Conservation (phyloP, 30 jellyfish, hydroid and myxozoan species). For the Clytia hemisphaerica region DNA sequence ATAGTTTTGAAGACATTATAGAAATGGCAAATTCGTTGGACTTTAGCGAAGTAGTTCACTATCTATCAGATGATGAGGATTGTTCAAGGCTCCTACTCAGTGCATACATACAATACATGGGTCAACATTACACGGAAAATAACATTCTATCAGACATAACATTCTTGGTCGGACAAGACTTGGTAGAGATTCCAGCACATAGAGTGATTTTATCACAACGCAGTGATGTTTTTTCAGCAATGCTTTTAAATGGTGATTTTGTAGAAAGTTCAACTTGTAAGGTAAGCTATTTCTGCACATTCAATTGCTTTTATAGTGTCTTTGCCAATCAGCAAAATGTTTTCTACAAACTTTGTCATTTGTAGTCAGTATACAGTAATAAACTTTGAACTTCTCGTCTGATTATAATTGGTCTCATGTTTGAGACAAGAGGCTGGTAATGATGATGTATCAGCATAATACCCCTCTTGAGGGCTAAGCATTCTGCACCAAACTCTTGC, state of each 20-base stretch:
- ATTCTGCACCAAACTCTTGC: too few relatives aligned
- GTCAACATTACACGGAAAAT: conserved; percentile 27
- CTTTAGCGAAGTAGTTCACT: conserved; percentile 28
- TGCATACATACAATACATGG: conserved; percentile 27
- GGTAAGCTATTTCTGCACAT: conserved; percentile 35
- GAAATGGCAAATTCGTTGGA: conserved; percentile 41
- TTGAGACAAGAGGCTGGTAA: too few relatives aligned
- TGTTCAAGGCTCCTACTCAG: conserved; percentile 22
- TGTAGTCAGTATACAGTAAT: too few relatives aligned
- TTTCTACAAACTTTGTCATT: too few relatives aligned
- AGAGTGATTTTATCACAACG: conserved; percentile 55
- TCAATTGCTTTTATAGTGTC: not conserved
- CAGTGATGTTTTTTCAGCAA: conserved; percentile 68
- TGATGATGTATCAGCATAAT: too few relatives aligned
- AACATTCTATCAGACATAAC: conserved; percentile 50
- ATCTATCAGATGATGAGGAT: conserved; percentile 26
- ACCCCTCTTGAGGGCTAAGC: too few relatives aligned
- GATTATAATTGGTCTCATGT: too few relatives aligned
- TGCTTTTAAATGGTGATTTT: conserved; percentile 64
- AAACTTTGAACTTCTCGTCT: too few relatives aligned
- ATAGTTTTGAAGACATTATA: conserved; percentile 6
- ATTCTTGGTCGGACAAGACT: conserved; percentile 42
- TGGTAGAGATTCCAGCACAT: conserved; percentile 59
- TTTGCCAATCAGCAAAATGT: too few relatives aligned
- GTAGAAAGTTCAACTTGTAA: conserved; percentile 61